Conservation (phyloP, 2,113 vertebrate species). For the Collichthys lucidus region DNA sequence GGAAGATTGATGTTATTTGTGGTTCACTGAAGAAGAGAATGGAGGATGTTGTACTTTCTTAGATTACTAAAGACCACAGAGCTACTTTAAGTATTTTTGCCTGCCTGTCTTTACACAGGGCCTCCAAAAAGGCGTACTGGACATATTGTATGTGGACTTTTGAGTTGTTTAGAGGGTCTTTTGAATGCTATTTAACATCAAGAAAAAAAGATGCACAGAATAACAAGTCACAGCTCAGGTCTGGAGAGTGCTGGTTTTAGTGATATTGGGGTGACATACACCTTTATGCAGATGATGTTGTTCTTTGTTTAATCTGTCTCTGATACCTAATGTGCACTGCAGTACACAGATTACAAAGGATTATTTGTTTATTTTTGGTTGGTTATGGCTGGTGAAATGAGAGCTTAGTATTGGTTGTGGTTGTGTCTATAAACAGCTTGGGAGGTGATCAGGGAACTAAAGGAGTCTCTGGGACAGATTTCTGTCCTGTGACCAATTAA, state of each 20-base stretch:
- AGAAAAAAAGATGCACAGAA: background rate
- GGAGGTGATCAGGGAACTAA: background rate
- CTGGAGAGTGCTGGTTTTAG: background rate
- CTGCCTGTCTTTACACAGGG: background rate
- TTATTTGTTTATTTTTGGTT: background rate
- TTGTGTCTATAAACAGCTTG: too few species aligned
- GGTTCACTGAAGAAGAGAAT: background rate
- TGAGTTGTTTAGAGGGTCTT: too few species aligned
- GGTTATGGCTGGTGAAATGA: background rate
- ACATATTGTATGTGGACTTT: background rate
- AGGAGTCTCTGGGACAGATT: background rate
- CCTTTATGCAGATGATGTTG: background rate
- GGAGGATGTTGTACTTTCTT: background rate
- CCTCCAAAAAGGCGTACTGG: background rate
- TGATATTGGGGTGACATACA: background rate
- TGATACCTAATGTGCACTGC: background rate
- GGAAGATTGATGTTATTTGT: constrained; percentile 5
- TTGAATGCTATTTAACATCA: background rate
- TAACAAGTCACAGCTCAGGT: background rate
- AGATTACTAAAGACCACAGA: background rate
- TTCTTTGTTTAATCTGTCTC: background rate
- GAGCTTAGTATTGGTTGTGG: background rate
- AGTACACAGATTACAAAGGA: background rate
- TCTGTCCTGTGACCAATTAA: background rate
- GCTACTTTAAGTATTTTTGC: background rate